Evolutionary conservation across 2,888 invertebrate genomes (phyloP), one percentile per base, ranked within the genome.

Genomic region (Coenonympha arcania): DNA sequence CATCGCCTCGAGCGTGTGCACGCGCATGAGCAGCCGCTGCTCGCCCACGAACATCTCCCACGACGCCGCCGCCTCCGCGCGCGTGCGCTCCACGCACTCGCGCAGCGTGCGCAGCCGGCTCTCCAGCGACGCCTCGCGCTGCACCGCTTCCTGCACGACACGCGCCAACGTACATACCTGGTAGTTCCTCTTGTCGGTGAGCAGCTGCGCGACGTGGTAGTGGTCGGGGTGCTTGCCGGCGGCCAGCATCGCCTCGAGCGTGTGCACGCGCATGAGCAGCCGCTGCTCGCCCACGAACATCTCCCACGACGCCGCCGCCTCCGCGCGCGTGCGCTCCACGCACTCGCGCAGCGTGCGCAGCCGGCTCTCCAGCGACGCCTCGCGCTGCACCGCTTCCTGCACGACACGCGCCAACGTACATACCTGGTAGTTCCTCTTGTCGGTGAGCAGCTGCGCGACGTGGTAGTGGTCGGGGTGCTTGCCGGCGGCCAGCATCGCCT

Each of bases 241-340:
- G 3, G 82, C 70, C 43, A 99, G 87, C 84, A 98, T 97, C 65
- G 91, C 93, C 87, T 99, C 98, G 20, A 99, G 88, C 54, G 95
- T 93, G 76, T 97, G 97, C 55, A 99, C 94, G 58, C 98, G 89
- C 66, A 97, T n/a, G n/a, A n/a, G n/a, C n/a, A n/a, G n/a, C 52
- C 96, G 90, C 79, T 99, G 99, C 81, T 99, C 99, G 61, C 96
- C 94, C 56, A 99, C 95, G 71, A 98, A 91, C 56, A 96, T 93
- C 75, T 93, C 92, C 91, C 94, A 94, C 46, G 84, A 78, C 5
- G 79, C 74, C 39, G 76, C 76, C 42, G 89, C 86, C 52, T 89
- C 89, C 19, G 87, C 87, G 26, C 89, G 87, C 40, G 97, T 95
- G 55, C 92, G 90, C 62, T 93, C 91, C 50, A 99, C 91, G 55